Percentiles rank a stretch among this genome's conserved stretches.
These are phyloP conservation scores for Pipa parva DNA, from an alignment of 2,113 vertebrate species.

Conservation along the genomic window DNA sequence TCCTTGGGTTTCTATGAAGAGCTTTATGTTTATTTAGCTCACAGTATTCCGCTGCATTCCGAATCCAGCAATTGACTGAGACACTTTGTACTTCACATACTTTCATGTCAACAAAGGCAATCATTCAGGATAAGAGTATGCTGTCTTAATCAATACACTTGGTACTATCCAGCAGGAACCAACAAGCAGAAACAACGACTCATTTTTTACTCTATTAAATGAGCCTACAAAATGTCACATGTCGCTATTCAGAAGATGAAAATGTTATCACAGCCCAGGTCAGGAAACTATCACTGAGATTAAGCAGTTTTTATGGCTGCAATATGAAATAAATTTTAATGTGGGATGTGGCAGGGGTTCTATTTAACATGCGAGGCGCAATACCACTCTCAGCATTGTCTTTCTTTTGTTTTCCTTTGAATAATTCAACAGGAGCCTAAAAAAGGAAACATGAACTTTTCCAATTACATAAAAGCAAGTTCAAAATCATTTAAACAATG, in stretches of 20 bases:
- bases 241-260: slow-evolving; percentile 46
- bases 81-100: neutral
- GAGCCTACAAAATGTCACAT: slow-evolving; percentile 50
- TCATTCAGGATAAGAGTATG: slow-evolving; percentile 35
- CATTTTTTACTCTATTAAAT: slow-evolving; percentile 29
- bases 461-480: slow-evolving; percentile 10
- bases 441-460: slow-evolving; percentile 17
- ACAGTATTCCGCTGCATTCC: too few species aligned
- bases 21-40: too few species aligned
- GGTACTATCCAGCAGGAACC: slow-evolving; percentile 10
- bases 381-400: slow-evolving; percentile 2
- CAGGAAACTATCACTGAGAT: slow-evolving; percentile 58
- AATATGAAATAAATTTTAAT: slow-evolving; percentile 41
- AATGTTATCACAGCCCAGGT: slow-evolving; percentile 58
- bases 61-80: slow-evolving; percentile 43
- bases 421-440: slow-evolving; percentile 41
- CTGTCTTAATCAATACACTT: slow-evolving; percentile 38
- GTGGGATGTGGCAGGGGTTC: slow-evolving; percentile 37
- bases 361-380: slow-evolving; percentile 49
- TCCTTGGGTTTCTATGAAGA: too few species aligned
- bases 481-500: slow-evolving; percentile 23
- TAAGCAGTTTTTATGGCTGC: slow-evolving; percentile 46
- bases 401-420: slow-evolving; percentile 46
- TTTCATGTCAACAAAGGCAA: slow-evolving; percentile 8
- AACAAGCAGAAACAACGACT: slow-evolving; percentile 43